These are phyloP conservation scores for Neosalanx taihuensis DNA, from an alignment of 2,797 vertebrate genomes.

Conservation along the genomic window DNA sequence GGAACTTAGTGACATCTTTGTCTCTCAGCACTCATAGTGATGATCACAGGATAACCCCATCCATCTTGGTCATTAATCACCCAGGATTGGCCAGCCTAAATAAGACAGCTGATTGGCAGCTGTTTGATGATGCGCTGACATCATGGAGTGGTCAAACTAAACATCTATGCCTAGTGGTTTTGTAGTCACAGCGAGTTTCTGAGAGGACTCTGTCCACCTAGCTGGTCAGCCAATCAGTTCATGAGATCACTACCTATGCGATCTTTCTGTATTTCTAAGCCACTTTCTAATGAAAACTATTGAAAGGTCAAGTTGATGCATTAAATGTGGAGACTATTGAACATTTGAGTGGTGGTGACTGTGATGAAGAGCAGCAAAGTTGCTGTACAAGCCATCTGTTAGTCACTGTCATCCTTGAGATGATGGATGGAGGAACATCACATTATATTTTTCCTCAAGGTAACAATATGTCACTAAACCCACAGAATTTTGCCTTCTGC, in stretches of 20 bases:
- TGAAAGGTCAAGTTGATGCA: background rate
- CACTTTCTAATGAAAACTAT: background rate
- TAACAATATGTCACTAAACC: background rate
- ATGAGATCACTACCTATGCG: background rate
- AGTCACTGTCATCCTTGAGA: background rate
- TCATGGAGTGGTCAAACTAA: constrained; percentile 30
- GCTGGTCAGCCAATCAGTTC: background rate
- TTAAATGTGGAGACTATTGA: background rate
- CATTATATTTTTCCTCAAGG: background rate
- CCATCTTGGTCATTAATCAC: constrained; percentile 62
- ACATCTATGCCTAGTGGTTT: constrained; percentile 44
- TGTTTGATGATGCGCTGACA: constrained; percentile 36
- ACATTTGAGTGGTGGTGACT: background rate
- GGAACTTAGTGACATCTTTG: constrained; percentile 45
- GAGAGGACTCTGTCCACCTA: background rate
- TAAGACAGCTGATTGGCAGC: constrained; percentile 52
- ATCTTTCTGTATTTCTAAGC: background rate
- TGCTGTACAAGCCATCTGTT: background rate
- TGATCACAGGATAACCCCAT: constrained; percentile 62
- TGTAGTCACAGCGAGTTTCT: constrained; percentile 1
- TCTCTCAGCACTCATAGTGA: constrained; percentile 45
- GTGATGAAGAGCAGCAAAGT: background rate
- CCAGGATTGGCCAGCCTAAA: constrained; percentile 34
- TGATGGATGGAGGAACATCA: background rate
- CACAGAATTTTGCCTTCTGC: constrained; percentile 14